These are phyloP conservation scores for Tenthredo mesomela DNA, from an alignment of 2,888 invertebrate genomes.

Conservation along the genomic window DNA sequence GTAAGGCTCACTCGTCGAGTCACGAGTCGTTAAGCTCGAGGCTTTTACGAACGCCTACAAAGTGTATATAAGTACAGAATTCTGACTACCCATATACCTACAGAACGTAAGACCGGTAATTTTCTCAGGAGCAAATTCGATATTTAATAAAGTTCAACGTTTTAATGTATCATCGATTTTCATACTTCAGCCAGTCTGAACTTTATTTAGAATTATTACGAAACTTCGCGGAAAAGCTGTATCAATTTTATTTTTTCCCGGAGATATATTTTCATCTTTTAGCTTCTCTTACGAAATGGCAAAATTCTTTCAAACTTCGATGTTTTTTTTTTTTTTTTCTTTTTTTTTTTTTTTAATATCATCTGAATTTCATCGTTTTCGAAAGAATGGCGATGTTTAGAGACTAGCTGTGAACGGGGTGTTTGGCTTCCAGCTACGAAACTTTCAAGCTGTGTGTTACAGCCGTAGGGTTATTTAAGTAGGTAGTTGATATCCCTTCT, in stretches of 20 bases:
- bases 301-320: too few species aligned
- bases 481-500: constrained; percentile 32
- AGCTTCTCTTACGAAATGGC: not conserved
- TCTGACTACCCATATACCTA: not conserved
- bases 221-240: not conserved
- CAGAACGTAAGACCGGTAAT: constrained; percentile 30
- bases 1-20: constrained; percentile 27
- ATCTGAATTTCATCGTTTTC: not conserved
- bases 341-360: not conserved
- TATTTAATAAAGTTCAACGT: not conserved
- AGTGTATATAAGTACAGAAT: constrained; percentile 6
- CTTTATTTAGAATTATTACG: not conserved
- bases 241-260: too few species aligned
- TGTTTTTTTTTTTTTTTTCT: too few species aligned
- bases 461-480: constrained; percentile 13
- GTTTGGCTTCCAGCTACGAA: not conserved
- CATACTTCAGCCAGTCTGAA: not conserved
- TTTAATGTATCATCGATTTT: constrained; percentile 11
- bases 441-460: not conserved
- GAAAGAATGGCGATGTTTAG: not conserved
- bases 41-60: constrained; percentile 46
- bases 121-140: constrained; percentile 27
- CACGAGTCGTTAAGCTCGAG: constrained; percentile 49
- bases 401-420: not conserved
- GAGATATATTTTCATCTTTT: not conserved